Evolutionary conservation across 2,113 vertebrate genomes (phyloP), one percentile per base, ranked within the genome.

Genomic region (Oxyruncus cristatus): DNA sequence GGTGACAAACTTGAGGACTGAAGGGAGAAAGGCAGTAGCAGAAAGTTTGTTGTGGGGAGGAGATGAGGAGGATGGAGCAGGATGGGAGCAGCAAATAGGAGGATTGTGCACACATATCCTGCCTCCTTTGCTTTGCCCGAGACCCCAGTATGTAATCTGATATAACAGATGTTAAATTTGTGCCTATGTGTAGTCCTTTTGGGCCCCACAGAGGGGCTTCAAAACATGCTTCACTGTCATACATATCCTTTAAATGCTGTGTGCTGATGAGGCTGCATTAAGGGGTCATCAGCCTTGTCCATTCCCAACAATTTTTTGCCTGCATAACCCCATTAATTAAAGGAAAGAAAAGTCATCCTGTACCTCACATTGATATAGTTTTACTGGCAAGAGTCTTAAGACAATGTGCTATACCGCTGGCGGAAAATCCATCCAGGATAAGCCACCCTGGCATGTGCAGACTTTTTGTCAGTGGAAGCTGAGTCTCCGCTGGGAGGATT

Each of bases 191-290:
- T 65, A 86, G 89, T 53, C 56, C 68, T 77, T 32, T 46, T 1
- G 12, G 82, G 82, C 72, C 68, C 44, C 63, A 68, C 0, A 3
- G 53, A 84, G 50, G 21, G 61, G 44, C 76, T 93, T 94, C 76
- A 68, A 95, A 95, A 78, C 70, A 62, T 75, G 62, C 23, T 84
- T 92, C 77, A 82, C 16, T 91, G 61, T 89, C 76, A 84, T 65
- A 61, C 12, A 65, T 21, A 65, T 86, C 90, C 61, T 95, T 85
- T 92, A 89, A 91, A 85, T 49, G 73, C 44, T 92, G 65, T 6
- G 5, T 86, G 66, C 88, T 95, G 79, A 86, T 81, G 73, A 88
- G 66, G 91, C 86, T 87, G 53, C 37, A 75, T 89, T 92, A 92
- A 92, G 46, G 30, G 77, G 61, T 87, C 88, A 94, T 85, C 53